Conservation (phyloP, 2,797 vertebrate genomes). For the Ctenopoma kingsleyae region DNA sequence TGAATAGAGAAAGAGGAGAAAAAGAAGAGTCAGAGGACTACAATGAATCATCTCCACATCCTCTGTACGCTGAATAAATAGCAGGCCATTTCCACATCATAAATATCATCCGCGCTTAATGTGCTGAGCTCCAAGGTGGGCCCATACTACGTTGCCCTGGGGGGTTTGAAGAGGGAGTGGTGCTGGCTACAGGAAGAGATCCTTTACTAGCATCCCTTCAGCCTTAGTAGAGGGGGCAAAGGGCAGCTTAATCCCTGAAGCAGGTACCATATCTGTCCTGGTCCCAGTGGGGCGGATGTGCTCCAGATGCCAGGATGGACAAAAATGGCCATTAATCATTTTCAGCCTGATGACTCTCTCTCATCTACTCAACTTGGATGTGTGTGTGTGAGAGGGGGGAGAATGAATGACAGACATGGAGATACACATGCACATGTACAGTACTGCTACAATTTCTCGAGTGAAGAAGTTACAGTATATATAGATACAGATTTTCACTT, state of each 20-base stretch:
- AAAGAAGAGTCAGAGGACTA: constrained; percentile 28
- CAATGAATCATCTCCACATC: constrained; percentile 62
- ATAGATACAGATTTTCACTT: constrained; percentile 24
- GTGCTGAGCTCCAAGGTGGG: constrained; percentile 68
- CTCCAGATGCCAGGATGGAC: constrained; percentile 72
- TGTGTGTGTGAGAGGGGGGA: constrained; percentile 16
- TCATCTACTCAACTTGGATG: constrained; percentile 50
- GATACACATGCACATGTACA: not conserved
- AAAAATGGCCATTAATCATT: constrained; percentile 86
- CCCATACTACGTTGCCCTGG: constrained; percentile 31
- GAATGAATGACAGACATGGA: constrained; percentile 14
- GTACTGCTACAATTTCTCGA: not conserved
- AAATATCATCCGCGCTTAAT: constrained; percentile 78
- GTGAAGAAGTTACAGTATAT: constrained; percentile 14
- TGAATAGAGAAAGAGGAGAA: constrained; percentile 31
- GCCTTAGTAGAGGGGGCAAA: constrained; percentile 63
- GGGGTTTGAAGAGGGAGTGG: constrained; percentile 33
- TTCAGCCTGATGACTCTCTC: constrained; percentile 78
- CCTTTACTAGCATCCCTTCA: constrained; percentile 39
- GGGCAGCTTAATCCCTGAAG: constrained; percentile 79
- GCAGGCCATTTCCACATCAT: constrained; percentile 80
- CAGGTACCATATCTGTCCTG: constrained; percentile 68
- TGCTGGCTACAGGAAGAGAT: constrained; percentile 41
- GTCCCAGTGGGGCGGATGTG: constrained; percentile 70
- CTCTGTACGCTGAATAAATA: constrained; percentile 78